phyloP scores from a whole-genome alignment of 2,113 vertebrate genomes.

The Heliornis fulica region DNA sequence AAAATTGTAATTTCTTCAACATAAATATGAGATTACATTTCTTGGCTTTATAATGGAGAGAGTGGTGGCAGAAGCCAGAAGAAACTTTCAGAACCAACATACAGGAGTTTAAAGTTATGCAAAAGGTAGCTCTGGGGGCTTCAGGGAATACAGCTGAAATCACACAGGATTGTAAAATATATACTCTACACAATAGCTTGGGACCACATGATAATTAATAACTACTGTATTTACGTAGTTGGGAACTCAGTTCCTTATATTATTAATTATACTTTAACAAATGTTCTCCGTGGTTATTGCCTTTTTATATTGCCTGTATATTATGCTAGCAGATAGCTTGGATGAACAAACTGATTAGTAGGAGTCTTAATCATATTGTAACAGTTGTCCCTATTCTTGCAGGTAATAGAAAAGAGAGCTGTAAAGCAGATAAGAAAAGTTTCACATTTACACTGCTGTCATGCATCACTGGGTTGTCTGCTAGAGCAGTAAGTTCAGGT shows the following conservation, averaged over 20 bases:
- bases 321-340: conserved; percentile 41
- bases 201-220: conserved; percentile 50
- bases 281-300: conserved; percentile 34
- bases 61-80: neutral
- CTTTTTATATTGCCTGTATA: conserved; percentile 52
- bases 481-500: neutral
- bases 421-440: neutral
- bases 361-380: neutral
- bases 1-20: conserved; percentile 1
- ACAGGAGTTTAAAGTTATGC: neutral
- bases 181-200: conserved; percentile 36
- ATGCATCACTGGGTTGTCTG: neutral
- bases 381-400: neutral
- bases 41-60: neutral
- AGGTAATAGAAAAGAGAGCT: neutral
- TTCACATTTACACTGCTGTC: neutral
- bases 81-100: neutral
- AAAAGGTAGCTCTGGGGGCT: conserved; percentile 5
- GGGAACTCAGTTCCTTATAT: conserved; percentile 41
- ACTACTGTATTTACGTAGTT: conserved; percentile 55
- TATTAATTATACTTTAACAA: conserved; percentile 65
- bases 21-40: neutral
- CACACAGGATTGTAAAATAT: conserved; percentile 41
- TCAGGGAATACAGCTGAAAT: conserved; percentile 24
- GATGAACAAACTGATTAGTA: conserved; percentile 44